phyloP scores from a whole-genome alignment of 2,113 vertebrate genomes.

The Pogona vitticeps region DNA sequence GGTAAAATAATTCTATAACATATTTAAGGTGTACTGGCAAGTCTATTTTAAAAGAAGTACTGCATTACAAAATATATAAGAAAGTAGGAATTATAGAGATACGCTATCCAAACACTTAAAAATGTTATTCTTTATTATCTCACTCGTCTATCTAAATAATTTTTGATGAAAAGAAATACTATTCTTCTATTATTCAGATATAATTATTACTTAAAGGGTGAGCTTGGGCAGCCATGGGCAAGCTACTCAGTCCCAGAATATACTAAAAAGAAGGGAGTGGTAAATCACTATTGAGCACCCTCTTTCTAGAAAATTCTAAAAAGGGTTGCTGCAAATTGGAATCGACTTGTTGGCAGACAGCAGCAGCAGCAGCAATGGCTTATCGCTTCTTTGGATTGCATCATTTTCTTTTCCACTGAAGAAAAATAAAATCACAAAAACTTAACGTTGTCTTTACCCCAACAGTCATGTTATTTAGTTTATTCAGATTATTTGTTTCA shows the following conservation, averaged over 20 bases:
- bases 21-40: conserved; percentile 79
- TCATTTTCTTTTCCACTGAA: background rate
- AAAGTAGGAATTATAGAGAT: conserved; percentile 73
- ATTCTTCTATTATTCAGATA: conserved; percentile 12
- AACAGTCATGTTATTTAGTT: background rate
- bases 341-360: no score
- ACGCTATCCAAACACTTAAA: conserved; percentile 71
- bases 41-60: conserved; percentile 78
- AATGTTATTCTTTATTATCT: conserved; percentile 70
- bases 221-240: no score
- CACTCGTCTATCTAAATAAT: conserved; percentile 66
- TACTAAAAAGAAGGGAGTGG: no score
- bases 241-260: no score
- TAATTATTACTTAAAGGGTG: conserved; percentile 28
- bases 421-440: background rate
- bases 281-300: no score
- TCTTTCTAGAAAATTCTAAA: no score
- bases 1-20: conserved; percentile 86
- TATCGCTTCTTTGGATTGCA: background rate
- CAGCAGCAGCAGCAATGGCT: background rate
- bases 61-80: conserved; percentile 77
- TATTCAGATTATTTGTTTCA: background rate
- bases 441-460: background rate
- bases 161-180: conserved; percentile 59
- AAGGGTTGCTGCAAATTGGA: no score